These are phyloP conservation scores for Lagodon rhomboides DNA, from an alignment of 2,797 vertebrate species.

Conservation along the genomic window DNA sequence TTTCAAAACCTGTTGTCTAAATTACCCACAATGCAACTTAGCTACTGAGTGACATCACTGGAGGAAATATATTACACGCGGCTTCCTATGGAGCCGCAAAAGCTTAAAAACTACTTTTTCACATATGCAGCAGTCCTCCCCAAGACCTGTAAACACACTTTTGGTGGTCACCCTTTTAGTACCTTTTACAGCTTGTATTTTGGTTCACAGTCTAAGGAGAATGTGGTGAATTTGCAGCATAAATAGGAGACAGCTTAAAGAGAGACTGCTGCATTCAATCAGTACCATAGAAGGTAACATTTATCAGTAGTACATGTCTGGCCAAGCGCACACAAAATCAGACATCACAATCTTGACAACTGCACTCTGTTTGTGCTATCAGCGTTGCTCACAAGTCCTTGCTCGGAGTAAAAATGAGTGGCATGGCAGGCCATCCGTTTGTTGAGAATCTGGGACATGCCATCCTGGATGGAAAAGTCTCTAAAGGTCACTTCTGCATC, in stretches of 20 bases:
- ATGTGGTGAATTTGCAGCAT: background rate
- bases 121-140: too few species aligned
- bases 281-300: background rate
- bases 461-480: conserved; percentile 58
- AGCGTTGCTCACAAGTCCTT: background rate
- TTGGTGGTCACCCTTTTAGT: background rate
- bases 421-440: conserved; percentile 82
- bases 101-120: too few species aligned
- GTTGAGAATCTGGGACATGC: conserved; percentile 66
- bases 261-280: background rate
- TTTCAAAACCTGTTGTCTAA: too few species aligned
- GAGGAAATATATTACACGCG: too few species aligned
- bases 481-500: conserved; percentile 62
- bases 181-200: background rate
- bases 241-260: background rate
- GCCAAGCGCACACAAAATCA: background rate
- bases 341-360: conserved; percentile 1
- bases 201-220: background rate
- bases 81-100: too few species aligned
- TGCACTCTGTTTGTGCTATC: background rate
- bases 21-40: too few species aligned
- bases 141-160: too few species aligned
- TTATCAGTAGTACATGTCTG: background rate
- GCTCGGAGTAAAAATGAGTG: conserved; percentile 69
- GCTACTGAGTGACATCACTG: too few species aligned